Percentiles rank a stretch among this genome's conserved stretches.
phyloP scores from a whole-genome alignment of 2,888 invertebrate species.

The Harpagoxenus sublaevis region DNA sequence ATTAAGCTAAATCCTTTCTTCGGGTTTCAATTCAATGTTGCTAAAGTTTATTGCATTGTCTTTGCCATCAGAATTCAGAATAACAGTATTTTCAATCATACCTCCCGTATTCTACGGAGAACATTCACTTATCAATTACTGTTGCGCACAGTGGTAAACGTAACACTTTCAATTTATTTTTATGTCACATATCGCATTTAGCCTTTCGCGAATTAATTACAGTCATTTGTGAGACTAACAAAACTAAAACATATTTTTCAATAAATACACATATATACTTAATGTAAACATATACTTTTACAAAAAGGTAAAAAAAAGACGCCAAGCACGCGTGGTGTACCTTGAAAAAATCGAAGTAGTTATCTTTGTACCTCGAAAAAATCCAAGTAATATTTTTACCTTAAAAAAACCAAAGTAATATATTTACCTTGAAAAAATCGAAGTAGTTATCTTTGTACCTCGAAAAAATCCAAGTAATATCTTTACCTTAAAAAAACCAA shows the following conservation, averaged over 20 bases:
- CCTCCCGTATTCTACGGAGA: not conserved
- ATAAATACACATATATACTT: not conserved
- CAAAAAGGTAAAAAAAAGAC: too few species aligned
- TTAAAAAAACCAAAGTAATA: too few species aligned
- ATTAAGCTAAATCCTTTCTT: not conserved
- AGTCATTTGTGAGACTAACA: not conserved
- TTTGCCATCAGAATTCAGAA: not conserved
- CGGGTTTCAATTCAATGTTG: too few species aligned
- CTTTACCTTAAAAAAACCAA: too few species aligned
- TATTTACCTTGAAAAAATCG: too few species aligned
- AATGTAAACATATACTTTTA: too few species aligned
- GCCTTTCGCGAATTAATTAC: not conserved
- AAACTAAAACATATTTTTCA: not conserved
- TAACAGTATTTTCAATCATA: not conserved
- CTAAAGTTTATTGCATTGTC: not conserved
- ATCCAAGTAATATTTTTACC: too few species aligned
- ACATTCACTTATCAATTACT: not conserved
- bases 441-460: too few species aligned
- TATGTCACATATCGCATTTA: not conserved
- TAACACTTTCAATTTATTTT: not conserved
- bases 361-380: too few species aligned
- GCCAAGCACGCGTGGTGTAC: too few species aligned
- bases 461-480: too few species aligned
- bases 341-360: too few species aligned
- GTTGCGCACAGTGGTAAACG: not conserved